Evolutionary conservation across 2,797 vertebrate species (phyloP), one percentile per base, ranked within the genome.

Genomic region (Myiotriccus ornatus): DNA sequence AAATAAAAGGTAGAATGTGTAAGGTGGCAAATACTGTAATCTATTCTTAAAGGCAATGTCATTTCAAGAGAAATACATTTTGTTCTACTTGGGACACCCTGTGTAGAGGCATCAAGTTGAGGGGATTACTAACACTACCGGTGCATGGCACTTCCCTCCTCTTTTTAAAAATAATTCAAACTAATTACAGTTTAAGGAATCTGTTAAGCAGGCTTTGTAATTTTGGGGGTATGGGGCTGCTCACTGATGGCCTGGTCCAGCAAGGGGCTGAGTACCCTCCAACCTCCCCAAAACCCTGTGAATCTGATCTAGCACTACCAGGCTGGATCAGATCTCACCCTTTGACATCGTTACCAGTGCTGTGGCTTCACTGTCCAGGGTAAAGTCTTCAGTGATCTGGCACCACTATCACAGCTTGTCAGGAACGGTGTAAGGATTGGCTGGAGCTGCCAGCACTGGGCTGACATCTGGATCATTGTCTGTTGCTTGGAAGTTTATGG

Each of bases 401-500:
- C 23, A 77, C 11, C 55, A 68, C 30, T n/a, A 37, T 41, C 32
- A n/a, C 3, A 1, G 44, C 12, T 15, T 63, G 24, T 32, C 37
- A 20, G 49, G 53, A 62, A 6, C 25, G 17, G 27, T 0, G 3
- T 2, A 49, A 71, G 52, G 62, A 27, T 3, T 21, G 49, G 28
- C 57, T 14, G 81, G 59, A 69, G 50, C 50, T 77, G 76, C 43
- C 64, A 65, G 24, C 15, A 17, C 55, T 7, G 22, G 10, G 18
- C 23, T 71, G 57, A 37, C n/a, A 27, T 10, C 12, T 0, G 1
- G 47, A 24, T 20, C 13, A 0, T 28, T 28, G 5, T 23, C 55
- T 55, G 13, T 17, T 49, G 59, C 49, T 73, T 17, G 16, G 14
- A 43, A 32, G 25, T 74, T 78, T 57, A 25, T 35, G 28, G 37